Evolutionary conservation across 2,888 invertebrate species (phyloP), one percentile per base, ranked within the genome.

Genomic region (Isotomurus palustris): DNA sequence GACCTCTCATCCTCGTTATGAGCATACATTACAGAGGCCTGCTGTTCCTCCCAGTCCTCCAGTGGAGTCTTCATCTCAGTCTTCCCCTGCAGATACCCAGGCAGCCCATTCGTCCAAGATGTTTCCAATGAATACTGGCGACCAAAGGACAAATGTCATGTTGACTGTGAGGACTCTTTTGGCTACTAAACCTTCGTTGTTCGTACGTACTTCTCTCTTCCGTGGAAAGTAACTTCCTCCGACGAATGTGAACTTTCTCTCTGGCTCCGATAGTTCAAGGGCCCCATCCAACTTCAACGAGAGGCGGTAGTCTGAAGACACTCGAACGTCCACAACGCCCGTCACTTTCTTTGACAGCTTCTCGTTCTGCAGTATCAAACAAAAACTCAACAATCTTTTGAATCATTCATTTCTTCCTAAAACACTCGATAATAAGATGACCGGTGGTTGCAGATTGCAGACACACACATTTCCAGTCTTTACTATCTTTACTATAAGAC

Each of bases 61-160:
- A 77, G 70, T 67, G 77, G 77, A 3, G 76, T 77, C 27, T 71
- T 71, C 3, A 78, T 36, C 1, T 64, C 70, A 1, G 76, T 53
- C 2, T 69, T 72, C 5, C 72, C 72, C 64, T 72, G 74, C 0
- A 72, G 57, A 22, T 69, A 71, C 38, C 73, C 58, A 1, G 72
- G 66, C 19, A 72, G 68, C 10, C 75, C 73, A 22, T 72, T 60
- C 25, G 73, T 71, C 77, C 77, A 78, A 2, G 64, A 59, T 1
- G 72, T 73, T 60, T 69, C 71, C 17, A 77, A 58, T 6, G 72
- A 72, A 25, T 73, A 71, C 73, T 76, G 29, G 54, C 35, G 25
- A 28, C 17, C 2, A 17, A 27, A 38, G 45, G 38, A 55, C 21
- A 56, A 53, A 57, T 8, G 36, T n/a, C n/a, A n/a, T n/a, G n/a